Evolutionary conservation across 2,797 vertebrate species (phyloP), one percentile per base, ranked within the genome.

Genomic region (Apodemus agrarius): DNA sequence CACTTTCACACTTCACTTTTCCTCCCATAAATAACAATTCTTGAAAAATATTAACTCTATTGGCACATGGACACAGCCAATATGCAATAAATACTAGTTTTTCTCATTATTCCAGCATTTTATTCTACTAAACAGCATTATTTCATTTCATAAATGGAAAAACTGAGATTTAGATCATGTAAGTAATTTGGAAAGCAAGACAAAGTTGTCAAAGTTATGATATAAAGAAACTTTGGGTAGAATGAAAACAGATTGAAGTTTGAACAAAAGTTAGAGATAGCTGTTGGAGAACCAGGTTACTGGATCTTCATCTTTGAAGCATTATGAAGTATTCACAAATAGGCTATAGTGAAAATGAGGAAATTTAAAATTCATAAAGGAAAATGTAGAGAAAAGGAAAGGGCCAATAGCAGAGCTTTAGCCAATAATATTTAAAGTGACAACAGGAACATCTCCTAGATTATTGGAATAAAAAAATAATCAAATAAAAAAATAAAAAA

Each of bases 131-230:
- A 95, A 54, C 85, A 89, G n/a, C 43, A 92, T 79, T 78, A 57
- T 86, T 52, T 95, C 80, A 78, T 81, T 91, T 94, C 83, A 79
- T 86, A 94, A 76, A 83, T 93, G 59, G 90, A 93, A 40, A 87
- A 96, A 78, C 67, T 81, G 11, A 88, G 57, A 93, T 88, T 72
- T 94, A 85, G 74, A 43, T 90, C 29, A 67, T 72, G 78, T 72
- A 63, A 11, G 16, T 40, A 81, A 91, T 59, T 57, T 96, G 40
- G 76, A 92, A 85, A 40, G 88, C 22, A 88, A 40, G 13, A 89
- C 37, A 84, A 89, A 92, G 49, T 57, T 75, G 6, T 85, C 65
- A 91, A 85, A 93, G 59, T 89, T 52, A 80, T 0, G 0, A 57
- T n/a, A 52, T 26, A 67, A 86, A 95, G 65, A 21, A 65, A 12